Evolutionary conservation across 2,888 invertebrate genomes (phyloP).

Genomic region (Phyto melanocephala): DNA sequence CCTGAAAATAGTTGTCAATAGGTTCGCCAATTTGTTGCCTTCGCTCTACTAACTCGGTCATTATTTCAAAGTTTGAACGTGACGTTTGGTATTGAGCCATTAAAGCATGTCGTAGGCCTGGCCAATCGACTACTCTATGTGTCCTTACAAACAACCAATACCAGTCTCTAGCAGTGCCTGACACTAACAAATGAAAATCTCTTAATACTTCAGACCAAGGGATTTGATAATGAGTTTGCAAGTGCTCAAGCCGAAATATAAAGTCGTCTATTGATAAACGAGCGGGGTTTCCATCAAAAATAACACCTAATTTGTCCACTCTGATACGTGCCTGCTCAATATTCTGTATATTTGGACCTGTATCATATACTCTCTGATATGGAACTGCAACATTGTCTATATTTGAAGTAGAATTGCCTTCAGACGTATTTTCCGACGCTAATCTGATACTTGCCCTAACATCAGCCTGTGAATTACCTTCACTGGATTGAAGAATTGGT

Average conservation of each 20-base stretch:
- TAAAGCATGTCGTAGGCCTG: not conserved
- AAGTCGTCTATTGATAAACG: not conserved
- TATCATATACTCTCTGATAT: no score
- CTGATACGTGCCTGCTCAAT: no score
- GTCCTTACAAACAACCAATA: not conserved
- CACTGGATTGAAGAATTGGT: no score
- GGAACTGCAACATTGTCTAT: no score
- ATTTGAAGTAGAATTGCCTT: no score
- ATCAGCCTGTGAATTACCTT: no score
- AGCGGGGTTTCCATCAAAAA: no score
- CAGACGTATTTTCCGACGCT: no score
- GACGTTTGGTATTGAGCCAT: not conserved
- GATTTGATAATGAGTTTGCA: not conserved
- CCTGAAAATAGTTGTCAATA: conserved; percentile 26
- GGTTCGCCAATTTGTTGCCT: conserved; percentile 4
- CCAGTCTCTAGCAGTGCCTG: not conserved
- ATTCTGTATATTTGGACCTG: no score
- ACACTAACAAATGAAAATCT: not conserved
- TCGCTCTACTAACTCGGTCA: conserved; percentile 2
- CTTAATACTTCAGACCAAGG: not conserved
- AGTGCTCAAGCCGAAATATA: not conserved
- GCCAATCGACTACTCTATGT: not conserved
- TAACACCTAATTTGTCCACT: no score
- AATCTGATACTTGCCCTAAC: no score
- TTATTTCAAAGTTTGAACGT: conserved; percentile 4